Evolutionary conservation across 64 coral and sea anemone genomes (phyloP), one percentile per base, ranked within the genome.

Genomic region (Anthopleura sola): DNA sequence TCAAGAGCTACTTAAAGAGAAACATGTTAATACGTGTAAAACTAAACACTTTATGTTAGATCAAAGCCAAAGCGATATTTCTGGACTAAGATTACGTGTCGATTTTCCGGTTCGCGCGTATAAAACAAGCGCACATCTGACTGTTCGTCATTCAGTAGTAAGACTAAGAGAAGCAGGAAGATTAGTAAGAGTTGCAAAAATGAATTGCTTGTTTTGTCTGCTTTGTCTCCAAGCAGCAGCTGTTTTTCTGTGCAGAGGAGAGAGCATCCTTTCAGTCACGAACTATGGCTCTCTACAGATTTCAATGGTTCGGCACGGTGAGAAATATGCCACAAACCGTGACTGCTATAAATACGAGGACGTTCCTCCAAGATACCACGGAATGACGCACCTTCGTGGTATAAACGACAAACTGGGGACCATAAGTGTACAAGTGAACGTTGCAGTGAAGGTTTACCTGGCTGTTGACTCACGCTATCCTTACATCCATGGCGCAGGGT

Each of bases 311-410:
- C 68, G 81, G 38, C 94, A 97, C 74, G 94, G 87, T 21, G 94
- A 97, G 47, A 93, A 84, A 57, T 97, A 97, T 26, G 94, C 94
- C 33, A 97, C 91, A 11, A 90, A 97, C 55, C 78, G 94, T 57
- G 38, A 26, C 23, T 90, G 90, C 29, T 97, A 97, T 80, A 50
- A 46, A 0, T 87, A 69, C 3, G 94, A 97, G 62, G 94, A 97
- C 68, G 85, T 97, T 13, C 31, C 91, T 21, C 90, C 94, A 3
- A 60, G 82, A 84, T 97, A 97, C 84, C 87, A 97, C 32, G 94
- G 91, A 3, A 93, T 97, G 91, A 97, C 94, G 9, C 94, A 97
- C 54, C 46, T 97, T 14, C 87, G 94, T 55, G 94, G 94, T 9
- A 68, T 24, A 0, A 93, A 97, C 38, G 94, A 93, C 60, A 97